phyloP scores from a whole-genome alignment of 2,113 vertebrate genomes.

The Hippocampus mohnikei region DNA sequence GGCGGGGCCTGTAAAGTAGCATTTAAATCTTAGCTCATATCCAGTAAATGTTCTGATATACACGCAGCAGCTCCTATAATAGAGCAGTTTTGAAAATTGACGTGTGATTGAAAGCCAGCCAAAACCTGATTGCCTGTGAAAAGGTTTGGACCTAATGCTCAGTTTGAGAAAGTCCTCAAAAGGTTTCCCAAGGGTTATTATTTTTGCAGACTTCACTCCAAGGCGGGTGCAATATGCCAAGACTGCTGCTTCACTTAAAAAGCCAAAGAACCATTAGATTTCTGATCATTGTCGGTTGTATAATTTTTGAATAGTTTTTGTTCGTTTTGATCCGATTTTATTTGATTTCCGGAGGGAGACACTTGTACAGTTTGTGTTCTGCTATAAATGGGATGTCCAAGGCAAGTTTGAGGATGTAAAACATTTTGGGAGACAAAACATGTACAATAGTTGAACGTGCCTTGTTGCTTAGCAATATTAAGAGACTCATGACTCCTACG shows the following conservation, averaged over 20 bases:
- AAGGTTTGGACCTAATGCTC: constrained; percentile 6
- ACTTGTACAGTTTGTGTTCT: constrained; percentile 53
- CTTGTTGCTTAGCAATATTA: constrained; percentile 49
- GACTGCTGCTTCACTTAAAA: constrained; percentile 28
- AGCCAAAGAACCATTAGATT: constrained; percentile 57
- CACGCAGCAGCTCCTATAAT: background rate
- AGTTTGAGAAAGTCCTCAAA: constrained; percentile 25
- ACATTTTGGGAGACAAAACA: constrained; percentile 21
- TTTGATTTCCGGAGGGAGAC: constrained; percentile 26
- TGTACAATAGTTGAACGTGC: constrained; percentile 48
- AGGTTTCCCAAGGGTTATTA: constrained; percentile 11
- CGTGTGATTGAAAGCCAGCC: background rate
- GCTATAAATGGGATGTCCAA: constrained; percentile 33
- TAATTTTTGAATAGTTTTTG: constrained; percentile 37
- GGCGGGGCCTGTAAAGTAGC: background rate
- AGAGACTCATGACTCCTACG: constrained; percentile 26
- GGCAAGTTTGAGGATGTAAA: constrained; percentile 33
- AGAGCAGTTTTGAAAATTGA: background rate
- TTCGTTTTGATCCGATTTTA: constrained; percentile 23
- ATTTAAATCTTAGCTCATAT: background rate
- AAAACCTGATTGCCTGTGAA: background rate
- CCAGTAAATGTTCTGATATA: background rate
- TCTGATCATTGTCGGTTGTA: constrained; percentile 49
- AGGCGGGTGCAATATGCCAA: constrained; percentile 28
- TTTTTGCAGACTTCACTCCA: background rate